phyloP scores from a whole-genome alignment of 2,888 invertebrate species.

The Orthosia gothica region DNA sequence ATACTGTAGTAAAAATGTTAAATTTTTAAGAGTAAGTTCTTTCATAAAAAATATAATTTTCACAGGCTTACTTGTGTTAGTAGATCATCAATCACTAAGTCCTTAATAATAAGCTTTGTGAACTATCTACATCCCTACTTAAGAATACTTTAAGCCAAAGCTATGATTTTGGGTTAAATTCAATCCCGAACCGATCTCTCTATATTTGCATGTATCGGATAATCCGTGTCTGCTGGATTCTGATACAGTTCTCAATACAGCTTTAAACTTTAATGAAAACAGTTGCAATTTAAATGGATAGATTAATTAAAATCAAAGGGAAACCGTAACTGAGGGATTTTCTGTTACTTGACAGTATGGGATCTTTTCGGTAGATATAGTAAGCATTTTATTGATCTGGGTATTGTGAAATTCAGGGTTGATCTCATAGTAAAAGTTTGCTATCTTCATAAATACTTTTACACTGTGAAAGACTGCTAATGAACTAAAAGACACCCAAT shows the following conservation, averaged over 20 bases:
- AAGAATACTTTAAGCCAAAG: background rate
- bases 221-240: constrained; percentile 1
- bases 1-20: no score
- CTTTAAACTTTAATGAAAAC: constrained; percentile 12
- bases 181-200: background rate
- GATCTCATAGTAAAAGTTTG: no score
- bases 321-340: background rate
- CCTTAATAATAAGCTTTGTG: no score
- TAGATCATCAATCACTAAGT: no score
- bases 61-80: no score
- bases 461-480: no score
- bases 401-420: no score
- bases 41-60: no score
- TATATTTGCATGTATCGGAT: constrained; percentile 35
- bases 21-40: no score
- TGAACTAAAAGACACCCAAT: no score
- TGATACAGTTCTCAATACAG: constrained; percentile 12
- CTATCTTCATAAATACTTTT: no score
- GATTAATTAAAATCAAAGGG: constrained; percentile 2
- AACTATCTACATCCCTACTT: background rate
- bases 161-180: constrained; percentile 4
- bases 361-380: background rate
- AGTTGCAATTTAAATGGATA: constrained; percentile 7
- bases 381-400: no score
- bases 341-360: background rate